Evolutionary conservation across 2,113 vertebrate species (phyloP), one percentile per base, ranked within the genome.

Genomic region (Lamprotornis superbus): DNA sequence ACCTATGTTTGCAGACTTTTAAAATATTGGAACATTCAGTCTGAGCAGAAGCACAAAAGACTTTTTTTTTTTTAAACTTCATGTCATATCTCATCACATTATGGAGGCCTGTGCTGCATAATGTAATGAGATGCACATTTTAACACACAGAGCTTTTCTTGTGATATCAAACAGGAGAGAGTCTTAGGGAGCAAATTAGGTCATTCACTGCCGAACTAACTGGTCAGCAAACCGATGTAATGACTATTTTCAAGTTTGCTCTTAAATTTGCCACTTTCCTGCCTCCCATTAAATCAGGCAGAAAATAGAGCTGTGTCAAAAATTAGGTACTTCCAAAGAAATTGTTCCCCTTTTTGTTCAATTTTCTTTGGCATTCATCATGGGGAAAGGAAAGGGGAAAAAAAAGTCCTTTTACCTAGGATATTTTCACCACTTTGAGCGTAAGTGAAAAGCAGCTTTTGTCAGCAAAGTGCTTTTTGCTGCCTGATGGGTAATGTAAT

Each of bases 41-140:
- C 71, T 93, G 71, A 96, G 70, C 49, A 96, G 92, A 94, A 97
- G 89, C 80, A 96, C 50, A 84, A 96, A 97, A 91, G 59, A 16
- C 39, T 39, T 83, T 89, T 87, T 91, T 87, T 91, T 89, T 73
- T 75, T 63, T 44, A 52, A 46, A 75, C 80, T 91, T 90, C 33
- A 55, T 94, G 95, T 97, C 94, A 95, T 39, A 94, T 86, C 83
- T 84, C 53, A 96, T 95, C 94, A 95, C 83, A 95, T 95, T 96
- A 93, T 84, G 76, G 49, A 94, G 67, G n/a, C 44, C 88, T 94
- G 61, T 78, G 82, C 89, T 93, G 70, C 60, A 94, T 74, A 97
- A 95, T 83, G 28, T 94, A 90, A 94, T 94, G 79, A 89, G 73
- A 64, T 94, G 69, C 91, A 96, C 69, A 92, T 92, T 97, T 96